These are phyloP conservation scores for Drosophila seguyi DNA, from an alignment of 1,140 invertebrate species.

Conservation along the genomic window DNA sequence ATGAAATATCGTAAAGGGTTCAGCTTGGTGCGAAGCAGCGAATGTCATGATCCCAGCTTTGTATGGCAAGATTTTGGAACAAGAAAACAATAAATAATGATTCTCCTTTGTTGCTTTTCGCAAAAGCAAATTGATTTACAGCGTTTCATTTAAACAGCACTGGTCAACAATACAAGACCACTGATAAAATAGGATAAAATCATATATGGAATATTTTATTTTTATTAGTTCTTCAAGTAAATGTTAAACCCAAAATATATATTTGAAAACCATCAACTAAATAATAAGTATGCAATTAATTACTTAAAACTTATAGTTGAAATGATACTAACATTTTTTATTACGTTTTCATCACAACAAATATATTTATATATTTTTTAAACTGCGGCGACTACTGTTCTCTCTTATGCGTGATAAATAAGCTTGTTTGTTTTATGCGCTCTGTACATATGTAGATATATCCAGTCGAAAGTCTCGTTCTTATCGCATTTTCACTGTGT, in stretches of 20 bases:
- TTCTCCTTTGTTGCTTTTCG: slow-evolving; percentile 16
- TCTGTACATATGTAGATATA: slow-evolving; percentile 29
- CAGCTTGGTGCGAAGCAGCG: not conserved
- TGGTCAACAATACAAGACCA: not conserved
- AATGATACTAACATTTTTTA: too few species aligned
- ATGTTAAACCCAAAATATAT: not conserved
- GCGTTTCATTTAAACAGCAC: slow-evolving; percentile 8
- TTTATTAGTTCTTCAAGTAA: not conserved
- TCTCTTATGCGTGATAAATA: slow-evolving; percentile 23
- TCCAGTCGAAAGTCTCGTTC: slow-evolving; percentile 39
- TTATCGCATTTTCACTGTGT: slow-evolving; percentile 37
- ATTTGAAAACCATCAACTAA: not conserved
- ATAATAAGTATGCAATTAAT: not conserved
- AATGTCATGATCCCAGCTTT: not conserved
- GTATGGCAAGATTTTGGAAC: not conserved
- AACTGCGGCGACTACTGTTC: not conserved
- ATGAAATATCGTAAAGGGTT: slow-evolving; percentile 12
- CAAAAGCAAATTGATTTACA: slow-evolving; percentile 22
- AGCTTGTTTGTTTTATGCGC: slow-evolving; percentile 31
- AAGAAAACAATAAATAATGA: slow-evolving; percentile 29
- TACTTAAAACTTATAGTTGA: not conserved
- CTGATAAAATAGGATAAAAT: too few species aligned
- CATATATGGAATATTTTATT: not conserved
- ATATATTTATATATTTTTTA: slow-evolving; percentile 6
- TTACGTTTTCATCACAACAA: too few species aligned